Evolutionary conservation across 1,140 invertebrate species (phyloP).

Genomic region (Chironomus striatipennis): DNA sequence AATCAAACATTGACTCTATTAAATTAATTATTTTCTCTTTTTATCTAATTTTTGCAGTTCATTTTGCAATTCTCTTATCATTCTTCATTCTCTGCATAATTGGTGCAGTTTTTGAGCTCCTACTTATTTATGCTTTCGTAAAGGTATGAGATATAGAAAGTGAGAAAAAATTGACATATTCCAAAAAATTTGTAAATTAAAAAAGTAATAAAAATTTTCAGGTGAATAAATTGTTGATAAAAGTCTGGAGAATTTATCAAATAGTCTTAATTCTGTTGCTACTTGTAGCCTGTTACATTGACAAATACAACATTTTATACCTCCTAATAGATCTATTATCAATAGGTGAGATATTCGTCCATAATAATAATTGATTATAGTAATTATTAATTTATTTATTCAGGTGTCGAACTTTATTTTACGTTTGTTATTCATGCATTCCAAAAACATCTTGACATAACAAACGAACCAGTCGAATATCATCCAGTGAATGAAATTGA

Average conservation of each 20-base stretch:
- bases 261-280: neutral
- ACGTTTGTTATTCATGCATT: neutral
- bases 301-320: neutral
- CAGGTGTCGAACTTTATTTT: slow-evolving; percentile 4
- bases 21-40: neutral
- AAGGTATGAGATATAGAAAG: neutral
- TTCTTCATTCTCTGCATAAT: neutral
- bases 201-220: neutral
- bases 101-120: neutral
- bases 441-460: slow-evolving; percentile 17
- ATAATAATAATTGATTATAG: neutral
- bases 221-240: neutral
- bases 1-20: no score
- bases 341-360: neutral
- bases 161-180: neutral
- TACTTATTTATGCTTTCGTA: neutral
- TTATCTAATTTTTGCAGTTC: neutral
- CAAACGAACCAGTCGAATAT: neutral
- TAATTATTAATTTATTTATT: neutral
- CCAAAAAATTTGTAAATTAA: neutral
- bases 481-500: slow-evolving; percentile 18
- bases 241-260: slow-evolving; percentile 19
- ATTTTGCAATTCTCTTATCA: neutral
- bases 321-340: neutral
- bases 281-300: neutral